phyloP scores from a whole-genome alignment of 23 tunicate genomes.

The Oikopleura dioica region DNA sequence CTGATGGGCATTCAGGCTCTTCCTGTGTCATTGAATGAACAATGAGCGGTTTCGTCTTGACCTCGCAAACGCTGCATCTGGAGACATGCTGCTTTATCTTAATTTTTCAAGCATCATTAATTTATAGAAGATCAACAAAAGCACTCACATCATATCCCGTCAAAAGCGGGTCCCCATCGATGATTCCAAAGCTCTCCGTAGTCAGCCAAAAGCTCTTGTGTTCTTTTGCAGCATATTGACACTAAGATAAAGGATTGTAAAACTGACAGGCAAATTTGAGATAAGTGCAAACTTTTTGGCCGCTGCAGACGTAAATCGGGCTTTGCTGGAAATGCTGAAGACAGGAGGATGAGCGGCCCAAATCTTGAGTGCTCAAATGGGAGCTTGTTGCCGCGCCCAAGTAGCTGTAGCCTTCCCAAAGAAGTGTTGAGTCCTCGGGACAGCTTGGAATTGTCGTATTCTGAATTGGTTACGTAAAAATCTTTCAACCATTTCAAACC shows the following conservation, averaged over 20 bases:
- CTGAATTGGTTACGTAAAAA: neutral
- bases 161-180: neutral
- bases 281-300: neutral
- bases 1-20: neutral
- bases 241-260: neutral
- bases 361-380: neutral
- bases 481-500: neutral
- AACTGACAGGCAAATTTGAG: neutral
- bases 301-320: neutral
- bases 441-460: neutral
- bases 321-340: neutral
- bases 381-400: neutral
- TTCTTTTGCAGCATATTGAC: neutral
- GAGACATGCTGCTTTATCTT: neutral
- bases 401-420: neutral
- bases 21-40: neutral
- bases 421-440: neutral
- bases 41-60: neutral
- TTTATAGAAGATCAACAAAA: neutral
- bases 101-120: neutral
- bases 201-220: neutral
- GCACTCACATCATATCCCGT: neutral
- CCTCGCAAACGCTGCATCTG: neutral
- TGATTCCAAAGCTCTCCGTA: neutral
- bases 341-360: neutral